Evolutionary conservation across 2,888 invertebrate species (phyloP), one percentile per base, ranked within the genome.

Genomic region (Polyommatus icarus): DNA sequence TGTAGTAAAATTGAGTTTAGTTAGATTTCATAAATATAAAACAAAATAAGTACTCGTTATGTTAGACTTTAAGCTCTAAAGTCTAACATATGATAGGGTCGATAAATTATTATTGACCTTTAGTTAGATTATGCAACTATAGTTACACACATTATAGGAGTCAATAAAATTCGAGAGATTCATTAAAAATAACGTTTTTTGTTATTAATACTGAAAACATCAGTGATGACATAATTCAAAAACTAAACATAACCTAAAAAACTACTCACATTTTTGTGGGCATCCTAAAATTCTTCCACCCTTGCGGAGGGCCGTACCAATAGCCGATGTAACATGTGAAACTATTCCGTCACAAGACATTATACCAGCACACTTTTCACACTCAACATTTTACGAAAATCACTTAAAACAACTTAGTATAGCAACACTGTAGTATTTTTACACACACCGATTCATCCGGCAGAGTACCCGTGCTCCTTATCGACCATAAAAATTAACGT

Each of bases 281-380:
- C 82, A 83, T 77, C 81, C 80, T 73, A 82, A 76, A 59, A 83
- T 79, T 76, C 81, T 82, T 36, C 81, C 80, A 24, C 82, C 79
- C 71, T 82, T 83, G 54, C 82, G 79, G 18, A 83, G 71, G 24
- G 83, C 82, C 61, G 83, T 82, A 67, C 82, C 80, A 29, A 83
- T 71, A 71, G 79, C 79, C 71, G 80, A 82, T 8, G 82, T 79
- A 76, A 82, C 76, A 76, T 82, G 82, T 36, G 82, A 78, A 57
- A 82, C 80, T 36, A 82, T 81, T 73, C 80, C 80, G 57, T 83
- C 83, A 80, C 83, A 83, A 76, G 82, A 76, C 78, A 79, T 79
- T 79, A 77, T 75, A 79, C 80, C 78, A 78, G 79, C 78, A 78
- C 78, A 78, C 76, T 79, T 79, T 80, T 78, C 76, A 76, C 82